These are phyloP conservation scores for Dusona sp. DNA, from an alignment of 2,888 invertebrate genomes.

Conservation along the genomic window DNA sequence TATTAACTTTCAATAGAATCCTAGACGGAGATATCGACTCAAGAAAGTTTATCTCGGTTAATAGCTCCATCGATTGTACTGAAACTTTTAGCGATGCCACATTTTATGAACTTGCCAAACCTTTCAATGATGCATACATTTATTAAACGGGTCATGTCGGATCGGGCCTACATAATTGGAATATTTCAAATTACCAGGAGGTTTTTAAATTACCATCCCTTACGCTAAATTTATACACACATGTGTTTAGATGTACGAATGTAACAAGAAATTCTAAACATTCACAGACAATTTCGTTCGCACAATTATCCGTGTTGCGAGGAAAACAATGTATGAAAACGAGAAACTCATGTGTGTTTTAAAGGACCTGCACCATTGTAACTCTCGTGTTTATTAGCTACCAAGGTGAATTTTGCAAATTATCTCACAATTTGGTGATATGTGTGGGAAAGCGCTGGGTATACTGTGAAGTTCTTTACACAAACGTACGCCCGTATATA, in stretches of 20 bases:
- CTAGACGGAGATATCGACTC: too few relatives aligned
- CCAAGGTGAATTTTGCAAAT: conserved; percentile 53
- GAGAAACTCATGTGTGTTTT: background rate
- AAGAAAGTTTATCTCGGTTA: too few relatives aligned
- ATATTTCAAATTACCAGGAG: background rate
- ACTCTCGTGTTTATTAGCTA: conserved; percentile 42
- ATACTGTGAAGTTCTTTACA: background rate
- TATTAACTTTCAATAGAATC: too few relatives aligned
- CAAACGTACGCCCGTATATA: background rate
- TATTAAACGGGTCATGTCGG: background rate
- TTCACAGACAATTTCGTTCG: conserved; percentile 23
- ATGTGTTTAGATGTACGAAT: conserved; percentile 30
- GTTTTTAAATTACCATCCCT: background rate
- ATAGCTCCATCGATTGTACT: too few relatives aligned
- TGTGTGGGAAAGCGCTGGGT: background rate
- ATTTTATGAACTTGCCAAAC: too few relatives aligned
- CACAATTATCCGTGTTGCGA: conserved; percentile 48
- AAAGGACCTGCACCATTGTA: conserved; percentile 6
- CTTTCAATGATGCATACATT: background rate
- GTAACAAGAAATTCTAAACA: conserved; percentile 6
- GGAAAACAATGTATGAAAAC: conserved; percentile 13
- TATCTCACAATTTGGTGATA: conserved; percentile 24
- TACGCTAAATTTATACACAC: background rate
- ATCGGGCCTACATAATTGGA: background rate
- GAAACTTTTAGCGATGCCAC: too few relatives aligned